Base-by-base conservation (phyloP, 2,113 vertebrate species). In the Hydrochoerus hydrochaeris region DNA sequence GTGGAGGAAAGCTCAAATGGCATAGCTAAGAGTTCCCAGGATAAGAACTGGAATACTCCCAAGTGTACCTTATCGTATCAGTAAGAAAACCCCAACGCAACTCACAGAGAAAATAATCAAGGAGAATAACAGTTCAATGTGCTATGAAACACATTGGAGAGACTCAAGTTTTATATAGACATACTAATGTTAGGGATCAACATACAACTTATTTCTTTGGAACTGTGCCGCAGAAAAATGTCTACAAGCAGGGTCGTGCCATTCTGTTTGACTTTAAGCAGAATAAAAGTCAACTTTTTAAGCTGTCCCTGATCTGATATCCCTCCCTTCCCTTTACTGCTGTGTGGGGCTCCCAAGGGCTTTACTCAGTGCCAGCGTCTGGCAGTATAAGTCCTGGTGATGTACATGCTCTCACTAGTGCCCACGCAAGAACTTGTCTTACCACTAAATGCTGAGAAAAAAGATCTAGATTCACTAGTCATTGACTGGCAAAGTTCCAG, bases 231-330 rank as follows among this genome's bases (percentile, higher is more conserved):
- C 32, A 90, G 69, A 86, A 85, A 96, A 60, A 67, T 69, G 91
- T 75, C 87, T 73, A 89, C n/a, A 83, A 90, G 81, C n/a, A 73
- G 78, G 73, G 75, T 58, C 65, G 77, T 10, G 62, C 44, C 73
- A 38, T 60, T 94, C 75, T 2, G 3, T 46, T 77, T 49, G 73
- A 89, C 69, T 85, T 85, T 85, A 90, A 96, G 69, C 30, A 57
- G 84, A 89, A 84, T 82, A 71, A 91, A 75, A 95, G 82, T 91
- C 44, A 44, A 24, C 85, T 97, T 84, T 82, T 89, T 94, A 95
- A 75, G 75, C 60, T 58, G 24, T 67, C 90, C 73, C 38, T 96
- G 87, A 63, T 89, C 1, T 11, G 28, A 5, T 7, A 22, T 26
- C 9, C 49, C 41, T 85, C 7, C 46, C 49, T 65, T 71, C 22